phyloP scores from a whole-genome alignment of 2,888 invertebrate species.

The Euzetes globulus region DNA sequence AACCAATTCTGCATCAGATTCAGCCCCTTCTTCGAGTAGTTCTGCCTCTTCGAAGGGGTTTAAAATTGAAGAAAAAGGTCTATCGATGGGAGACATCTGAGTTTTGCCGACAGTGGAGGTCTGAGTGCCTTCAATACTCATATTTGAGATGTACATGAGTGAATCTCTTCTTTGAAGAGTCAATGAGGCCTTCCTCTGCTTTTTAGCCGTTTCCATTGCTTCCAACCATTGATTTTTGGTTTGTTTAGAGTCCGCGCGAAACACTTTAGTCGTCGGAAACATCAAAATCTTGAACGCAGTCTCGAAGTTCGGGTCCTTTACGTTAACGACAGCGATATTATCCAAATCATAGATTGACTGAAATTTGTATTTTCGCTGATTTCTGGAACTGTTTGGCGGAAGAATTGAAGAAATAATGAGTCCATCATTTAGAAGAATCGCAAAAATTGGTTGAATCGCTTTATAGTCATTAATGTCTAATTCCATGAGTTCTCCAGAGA shows the following conservation, averaged over 20 bases:
- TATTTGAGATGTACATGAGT: conserved; percentile 24
- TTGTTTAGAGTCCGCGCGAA: conserved; percentile 74
- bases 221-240: conserved; percentile 85
- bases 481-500: conserved; percentile 85
- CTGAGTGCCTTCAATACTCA: conserved; percentile 27
- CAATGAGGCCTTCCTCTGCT: conserved; percentile 54
- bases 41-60: conserved; percentile 44
- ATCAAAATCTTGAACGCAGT: conserved; percentile 89
- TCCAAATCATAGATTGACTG: conserved; percentile 75
- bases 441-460: conserved; percentile 65
- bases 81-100: conserved; percentile 31
- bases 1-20: conserved; percentile 45
- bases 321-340: conserved; percentile 86
- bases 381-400: conserved; percentile 48
- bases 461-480: conserved; percentile 71
- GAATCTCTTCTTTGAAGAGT: conserved; percentile 33
- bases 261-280: conserved; percentile 84
- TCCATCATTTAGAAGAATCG: conserved; percentile 85
- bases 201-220: conserved; percentile 81
- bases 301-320: conserved; percentile 61
- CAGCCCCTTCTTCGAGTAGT: conserved; percentile 47
- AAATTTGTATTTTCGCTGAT: conserved; percentile 61
- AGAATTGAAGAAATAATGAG: conserved; percentile 79
- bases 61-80: conserved; percentile 29
- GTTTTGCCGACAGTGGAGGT: conserved; percentile 9